Evolutionary conservation across 2,113 vertebrate species (phyloP).

Genomic region (Dasyurus viverrinus): DNA sequence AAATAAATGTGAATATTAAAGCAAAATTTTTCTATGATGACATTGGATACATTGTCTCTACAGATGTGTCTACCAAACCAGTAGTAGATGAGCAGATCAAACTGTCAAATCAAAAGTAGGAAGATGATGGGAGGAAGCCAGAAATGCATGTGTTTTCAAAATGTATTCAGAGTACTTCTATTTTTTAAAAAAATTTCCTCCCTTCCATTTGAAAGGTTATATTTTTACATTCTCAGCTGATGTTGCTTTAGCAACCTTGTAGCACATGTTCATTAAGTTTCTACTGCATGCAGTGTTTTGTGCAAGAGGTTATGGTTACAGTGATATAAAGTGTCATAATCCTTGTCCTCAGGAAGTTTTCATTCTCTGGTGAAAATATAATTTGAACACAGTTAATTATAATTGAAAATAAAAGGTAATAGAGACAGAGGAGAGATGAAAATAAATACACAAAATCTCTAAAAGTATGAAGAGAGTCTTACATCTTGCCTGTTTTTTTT

Average conservation of each 20-base stretch:
- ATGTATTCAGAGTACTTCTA: not conserved
- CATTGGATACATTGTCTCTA: not conserved
- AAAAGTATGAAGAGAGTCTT: not conserved
- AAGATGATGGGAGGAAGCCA: not conserved
- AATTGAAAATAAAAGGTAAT: not conserved
- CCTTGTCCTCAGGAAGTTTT: not conserved
- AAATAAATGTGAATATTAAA: slow-evolving; percentile 16
- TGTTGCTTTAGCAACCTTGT: not conserved
- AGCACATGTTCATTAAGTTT: not conserved
- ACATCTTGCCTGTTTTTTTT: not conserved
- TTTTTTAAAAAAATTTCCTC: slow-evolving; percentile 42
- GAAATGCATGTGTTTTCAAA: not conserved
- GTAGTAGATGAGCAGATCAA: not conserved
- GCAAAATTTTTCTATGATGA: not conserved
- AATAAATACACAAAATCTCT: not conserved
- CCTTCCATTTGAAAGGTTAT: slow-evolving; percentile 70
- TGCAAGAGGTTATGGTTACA: not conserved
- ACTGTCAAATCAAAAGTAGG: slow-evolving; percentile 28
- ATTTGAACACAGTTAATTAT: not conserved
- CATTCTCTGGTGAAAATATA: not conserved
- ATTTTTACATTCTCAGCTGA: not conserved
- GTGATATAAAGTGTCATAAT: not conserved
- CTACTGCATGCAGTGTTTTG: not conserved
- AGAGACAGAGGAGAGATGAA: not conserved
- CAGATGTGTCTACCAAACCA: not conserved